Conservation (phyloP, 2,797 vertebrate species). For the Gouania willdenowi region DNA sequence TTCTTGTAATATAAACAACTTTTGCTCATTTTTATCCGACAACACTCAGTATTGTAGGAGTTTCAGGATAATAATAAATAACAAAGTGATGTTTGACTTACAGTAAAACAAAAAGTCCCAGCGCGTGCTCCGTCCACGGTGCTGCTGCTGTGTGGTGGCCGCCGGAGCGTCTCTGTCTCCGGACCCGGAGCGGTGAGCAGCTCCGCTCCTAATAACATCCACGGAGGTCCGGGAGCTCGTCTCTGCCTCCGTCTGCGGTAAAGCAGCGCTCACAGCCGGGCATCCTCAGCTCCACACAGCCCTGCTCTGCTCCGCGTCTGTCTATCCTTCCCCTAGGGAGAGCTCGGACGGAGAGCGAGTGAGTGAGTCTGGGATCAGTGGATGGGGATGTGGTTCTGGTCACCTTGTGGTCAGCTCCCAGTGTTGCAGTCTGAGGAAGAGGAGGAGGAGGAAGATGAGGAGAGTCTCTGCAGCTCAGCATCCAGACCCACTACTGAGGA, state of each 20-base stretch:
- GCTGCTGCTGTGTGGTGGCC: neutral
- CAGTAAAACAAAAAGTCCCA: constrained; percentile 20
- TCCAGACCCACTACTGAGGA: constrained; percentile 39
- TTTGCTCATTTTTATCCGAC: no score
- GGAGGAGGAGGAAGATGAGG: no score
- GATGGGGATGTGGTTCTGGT: constrained; percentile 14
- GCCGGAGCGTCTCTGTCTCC: constrained; percentile 10
- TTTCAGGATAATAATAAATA: no score
- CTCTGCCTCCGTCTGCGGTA: neutral
- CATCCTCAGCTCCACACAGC: no score
- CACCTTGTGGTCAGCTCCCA: constrained; percentile 32
- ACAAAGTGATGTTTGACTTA: constrained; percentile 35
- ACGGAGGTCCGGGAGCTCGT: constrained; percentile 23
- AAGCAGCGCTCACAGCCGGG: no score
- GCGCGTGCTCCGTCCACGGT: neutral
- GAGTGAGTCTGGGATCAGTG: no score
- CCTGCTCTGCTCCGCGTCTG: no score
- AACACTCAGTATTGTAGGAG: no score
- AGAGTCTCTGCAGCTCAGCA: constrained; percentile 52
- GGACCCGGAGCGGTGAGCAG: constrained; percentile 30
- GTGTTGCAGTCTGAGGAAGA: constrained; percentile 44
- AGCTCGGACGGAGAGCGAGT: no score
- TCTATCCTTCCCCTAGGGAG: no score
- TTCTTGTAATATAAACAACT: no score
- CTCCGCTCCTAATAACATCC: constrained; percentile 13